Evolutionary conservation across 1,140 invertebrate species (phyloP).

Genomic region (Drosophila busckii): DNA sequence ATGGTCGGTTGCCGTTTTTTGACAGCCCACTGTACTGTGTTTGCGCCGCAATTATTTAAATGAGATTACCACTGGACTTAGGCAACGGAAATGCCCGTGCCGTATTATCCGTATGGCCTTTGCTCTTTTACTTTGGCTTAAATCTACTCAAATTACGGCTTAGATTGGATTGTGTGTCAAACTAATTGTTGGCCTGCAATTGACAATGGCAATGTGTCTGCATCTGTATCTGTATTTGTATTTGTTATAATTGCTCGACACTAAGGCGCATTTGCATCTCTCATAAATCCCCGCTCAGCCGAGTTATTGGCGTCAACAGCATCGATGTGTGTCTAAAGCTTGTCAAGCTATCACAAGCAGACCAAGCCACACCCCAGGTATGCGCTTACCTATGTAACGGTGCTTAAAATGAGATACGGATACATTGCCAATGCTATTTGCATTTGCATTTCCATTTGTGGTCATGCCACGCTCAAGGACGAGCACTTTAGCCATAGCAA

Average conservation of each 20-base stretch:
- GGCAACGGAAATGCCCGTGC: conserved; percentile 56
- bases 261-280: conserved; percentile 11
- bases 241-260: conserved; percentile 8
- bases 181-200: conserved; percentile 11
- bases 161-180: conserved; percentile 13
- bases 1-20: conserved; percentile 42
- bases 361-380: too few relatives aligned
- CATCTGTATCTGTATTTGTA: conserved; percentile 11
- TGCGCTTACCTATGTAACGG: background rate
- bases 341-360: too few relatives aligned
- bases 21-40: conserved; percentile 7
- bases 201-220: conserved; percentile 22
- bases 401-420: conserved; percentile 9
- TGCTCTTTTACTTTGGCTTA: conserved; percentile 13
- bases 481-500: conserved; percentile 8
- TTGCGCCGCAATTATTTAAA: conserved; percentile 72
- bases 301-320: too few relatives aligned
- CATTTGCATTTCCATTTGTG: conserved; percentile 26
- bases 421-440: conserved; percentile 26
- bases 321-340: too few relatives aligned
- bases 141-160: conserved; percentile 10
- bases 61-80: conserved; percentile 73
- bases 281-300: background rate
- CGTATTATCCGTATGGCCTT: conserved; percentile 39
- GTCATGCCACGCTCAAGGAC: conserved; percentile 50